phyloP scores from a whole-genome alignment of 2,797 vertebrate genomes.

The Alca torda region DNA sequence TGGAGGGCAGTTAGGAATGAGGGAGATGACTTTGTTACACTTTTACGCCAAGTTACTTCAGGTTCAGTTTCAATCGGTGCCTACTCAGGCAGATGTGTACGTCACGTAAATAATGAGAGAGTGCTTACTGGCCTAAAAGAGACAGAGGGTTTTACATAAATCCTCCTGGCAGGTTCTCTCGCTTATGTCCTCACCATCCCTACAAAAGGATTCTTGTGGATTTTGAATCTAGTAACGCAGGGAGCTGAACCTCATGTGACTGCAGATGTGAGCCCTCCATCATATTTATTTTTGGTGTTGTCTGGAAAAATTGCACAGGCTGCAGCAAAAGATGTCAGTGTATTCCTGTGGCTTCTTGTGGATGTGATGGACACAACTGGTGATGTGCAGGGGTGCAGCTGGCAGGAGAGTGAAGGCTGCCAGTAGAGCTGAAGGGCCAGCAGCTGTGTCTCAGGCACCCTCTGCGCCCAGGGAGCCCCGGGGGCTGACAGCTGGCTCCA shows the following conservation, averaged over 20 bases:
- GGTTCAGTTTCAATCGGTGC: not conserved
- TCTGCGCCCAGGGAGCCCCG: not conserved
- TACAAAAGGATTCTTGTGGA: not conserved
- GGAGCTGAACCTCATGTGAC: not conserved
- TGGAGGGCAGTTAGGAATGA: not conserved
- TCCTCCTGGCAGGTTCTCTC: not conserved
- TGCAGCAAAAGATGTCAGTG: not conserved
- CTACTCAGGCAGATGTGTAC: not conserved
- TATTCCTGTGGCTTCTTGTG: not conserved
- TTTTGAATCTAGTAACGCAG: not conserved
- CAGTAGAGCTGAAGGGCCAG: not conserved
- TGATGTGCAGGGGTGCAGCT: not conserved
- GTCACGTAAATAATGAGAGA: not conserved
- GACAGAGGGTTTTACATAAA: not conserved
- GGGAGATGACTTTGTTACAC: not conserved
- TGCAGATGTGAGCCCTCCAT: not conserved
- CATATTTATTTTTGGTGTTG: not conserved
- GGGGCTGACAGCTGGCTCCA: not conserved
- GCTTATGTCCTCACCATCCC: not conserved
- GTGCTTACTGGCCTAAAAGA: not conserved
- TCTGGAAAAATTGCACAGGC: not conserved
- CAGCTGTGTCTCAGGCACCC: fast-evolving
- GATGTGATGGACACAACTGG: not conserved
- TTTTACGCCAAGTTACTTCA: not conserved
- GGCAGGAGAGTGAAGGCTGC: not conserved